A percentile compares a stretch with the other conserved stretches of the same genome.
phyloP scores from a whole-genome alignment of 1,140 invertebrate genomes.

The Pomacea maculata region DNA sequence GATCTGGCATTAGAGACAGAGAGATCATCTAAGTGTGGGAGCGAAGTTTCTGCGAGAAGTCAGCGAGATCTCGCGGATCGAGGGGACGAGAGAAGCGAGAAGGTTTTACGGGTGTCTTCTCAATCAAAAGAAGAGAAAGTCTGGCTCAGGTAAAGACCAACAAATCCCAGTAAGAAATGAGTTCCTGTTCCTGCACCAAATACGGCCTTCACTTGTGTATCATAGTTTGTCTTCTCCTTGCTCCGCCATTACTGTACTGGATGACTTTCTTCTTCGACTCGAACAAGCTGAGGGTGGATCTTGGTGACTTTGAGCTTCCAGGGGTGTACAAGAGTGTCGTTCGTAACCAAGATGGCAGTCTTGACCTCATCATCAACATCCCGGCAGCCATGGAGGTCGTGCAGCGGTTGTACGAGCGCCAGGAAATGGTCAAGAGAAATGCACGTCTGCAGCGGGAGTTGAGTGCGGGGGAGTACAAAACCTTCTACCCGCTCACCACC shows the following conservation, averaged over 20 bases:
- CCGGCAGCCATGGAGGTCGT: conserved; percentile 6
- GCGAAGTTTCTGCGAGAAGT: no score
- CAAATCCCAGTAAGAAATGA: background rate
- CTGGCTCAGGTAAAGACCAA: background rate
- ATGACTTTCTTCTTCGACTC: background rate
- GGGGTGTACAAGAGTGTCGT: conserved; percentile 3
- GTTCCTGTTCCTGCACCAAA: background rate
- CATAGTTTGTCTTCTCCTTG: background rate
- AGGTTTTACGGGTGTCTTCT: no score
- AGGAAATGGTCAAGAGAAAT: background rate
- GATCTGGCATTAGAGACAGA: no score
- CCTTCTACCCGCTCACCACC: conserved; percentile 32
- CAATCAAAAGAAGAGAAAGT: background rate
- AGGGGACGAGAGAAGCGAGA: no score
- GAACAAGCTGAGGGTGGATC: background rate
- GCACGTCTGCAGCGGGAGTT: background rate
- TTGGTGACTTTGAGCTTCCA: background rate
- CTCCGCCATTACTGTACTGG: conserved; percentile 4
- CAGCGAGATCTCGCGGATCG: no score
- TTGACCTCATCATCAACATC: conserved; percentile 25
- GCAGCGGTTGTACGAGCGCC: background rate
- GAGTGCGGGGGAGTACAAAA: conserved; percentile 4
- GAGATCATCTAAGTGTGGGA: no score
- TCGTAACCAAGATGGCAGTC: conserved; percentile 14
- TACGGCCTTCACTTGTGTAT: background rate